Evolutionary conservation across 2,797 vertebrate species (phyloP).

Genomic region (Xenops minutus): DNA sequence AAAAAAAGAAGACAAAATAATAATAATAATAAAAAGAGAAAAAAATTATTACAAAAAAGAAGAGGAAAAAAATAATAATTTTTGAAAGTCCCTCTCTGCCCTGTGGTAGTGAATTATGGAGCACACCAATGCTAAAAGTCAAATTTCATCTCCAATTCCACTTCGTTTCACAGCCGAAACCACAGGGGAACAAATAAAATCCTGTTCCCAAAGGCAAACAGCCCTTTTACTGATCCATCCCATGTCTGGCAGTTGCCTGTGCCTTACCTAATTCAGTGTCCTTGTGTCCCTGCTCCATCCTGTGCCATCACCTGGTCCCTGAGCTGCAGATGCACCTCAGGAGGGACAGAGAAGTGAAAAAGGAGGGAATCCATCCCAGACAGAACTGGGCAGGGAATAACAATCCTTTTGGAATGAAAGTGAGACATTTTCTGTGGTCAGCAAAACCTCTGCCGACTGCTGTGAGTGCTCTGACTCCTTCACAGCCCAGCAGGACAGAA

Average conservation of each 20-base stretch:
- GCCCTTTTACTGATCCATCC: background rate
- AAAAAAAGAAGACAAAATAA: no score
- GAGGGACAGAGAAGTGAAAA: background rate
- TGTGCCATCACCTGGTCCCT: background rate
- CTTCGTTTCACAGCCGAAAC: background rate
- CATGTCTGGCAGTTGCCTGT: no score
- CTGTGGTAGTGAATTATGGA: slow-evolving; percentile 16
- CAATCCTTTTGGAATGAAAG: background rate
- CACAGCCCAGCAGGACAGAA: background rate
- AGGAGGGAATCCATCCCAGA: background rate
- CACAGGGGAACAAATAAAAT: background rate
- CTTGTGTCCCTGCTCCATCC: background rate
- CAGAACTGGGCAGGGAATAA: background rate
- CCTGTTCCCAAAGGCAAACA: background rate
- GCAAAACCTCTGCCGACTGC: background rate
- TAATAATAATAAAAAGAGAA: no score
- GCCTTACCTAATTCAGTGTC: background rate
- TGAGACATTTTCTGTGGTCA: background rate
- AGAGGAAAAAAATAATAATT: background rate
- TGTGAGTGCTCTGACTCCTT: background rate
- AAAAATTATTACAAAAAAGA: background rate
- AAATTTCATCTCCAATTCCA: background rate
- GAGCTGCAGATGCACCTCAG: background rate
- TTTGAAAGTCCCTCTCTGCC: background rate
- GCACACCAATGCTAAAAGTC: background rate